Base-by-base conservation (phyloP, 2,113 vertebrate genomes). In the Ardeotis arabs region DNA sequence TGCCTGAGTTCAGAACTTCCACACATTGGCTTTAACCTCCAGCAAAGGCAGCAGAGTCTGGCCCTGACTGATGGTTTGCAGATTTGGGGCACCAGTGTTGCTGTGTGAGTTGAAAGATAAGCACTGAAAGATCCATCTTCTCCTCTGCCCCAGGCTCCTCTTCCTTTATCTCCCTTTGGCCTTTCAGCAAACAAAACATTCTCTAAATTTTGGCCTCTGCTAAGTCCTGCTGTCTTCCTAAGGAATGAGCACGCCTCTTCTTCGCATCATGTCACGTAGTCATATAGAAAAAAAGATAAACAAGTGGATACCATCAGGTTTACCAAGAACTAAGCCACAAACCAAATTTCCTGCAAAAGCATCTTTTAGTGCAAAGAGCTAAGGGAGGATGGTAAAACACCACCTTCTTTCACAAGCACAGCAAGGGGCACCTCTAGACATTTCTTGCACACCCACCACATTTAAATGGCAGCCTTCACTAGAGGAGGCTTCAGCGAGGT, bases 81-180 rank as follows among this genome's bases (percentile, higher is more conserved):
- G 63, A 76, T 80, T 77, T 24, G 2, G 45, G 92, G 44, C 39
- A 72, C 20, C 3, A 2, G 25, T 59, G 41, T 90, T 52, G 10
- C 66, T 78, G 60, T 84, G 89, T 80, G 50, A 76, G 73, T 87
- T 89, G 81, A 80, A 91, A 97, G 89, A 96, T 74, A 95, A 97
- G 79, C 86, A 85, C 58, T 12, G 21, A 92, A 96, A 96, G 90
- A 94, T 93, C 63, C 60, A 44, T 93, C 69, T 74, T 81, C 73
- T 88, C 87, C 87, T 73, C 49, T 75, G 67, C 28, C 16, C 14
- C 14, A 6, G 15, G 55, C 50, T 81, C 39, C 29, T 88, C 77
- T 70, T 85, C 20, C n/a, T 88, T 91, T 93, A 94, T 95, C 89
- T 93, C 58, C 87, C 52, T 87, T 91, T 85, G 47, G 59, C 35